Conservation (phyloP, 2,888 invertebrate genomes). For the Tetranychus piercei region DNA sequence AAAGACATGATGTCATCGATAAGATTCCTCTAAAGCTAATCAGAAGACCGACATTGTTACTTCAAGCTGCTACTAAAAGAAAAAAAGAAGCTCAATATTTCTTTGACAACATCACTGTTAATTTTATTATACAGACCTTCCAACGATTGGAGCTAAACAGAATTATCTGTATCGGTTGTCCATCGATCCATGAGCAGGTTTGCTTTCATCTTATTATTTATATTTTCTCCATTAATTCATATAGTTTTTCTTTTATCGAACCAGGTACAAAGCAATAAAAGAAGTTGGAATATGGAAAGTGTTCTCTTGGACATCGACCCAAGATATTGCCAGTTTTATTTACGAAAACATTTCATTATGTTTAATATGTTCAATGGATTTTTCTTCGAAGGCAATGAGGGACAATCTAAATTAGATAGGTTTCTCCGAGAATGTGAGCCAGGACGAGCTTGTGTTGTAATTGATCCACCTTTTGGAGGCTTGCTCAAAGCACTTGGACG, state of each 20-base stretch:
- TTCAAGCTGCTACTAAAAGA: slow-evolving; percentile 50
- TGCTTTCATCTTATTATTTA: not conserved
- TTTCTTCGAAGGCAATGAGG: slow-evolving; percentile 47
- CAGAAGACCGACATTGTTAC: slow-evolving; percentile 34
- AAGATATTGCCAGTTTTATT: slow-evolving; percentile 39
- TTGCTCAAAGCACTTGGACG: slow-evolving; percentile 58
- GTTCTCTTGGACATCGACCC: slow-evolving; percentile 63
- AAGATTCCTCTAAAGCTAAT: not conserved
- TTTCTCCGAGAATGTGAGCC: slow-evolving; percentile 25
- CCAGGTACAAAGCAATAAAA: slow-evolving; percentile 34
- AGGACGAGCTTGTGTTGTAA: slow-evolving; percentile 38
- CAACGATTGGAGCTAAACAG: slow-evolving; percentile 28
- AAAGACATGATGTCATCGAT: not conserved
- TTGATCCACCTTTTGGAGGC: slow-evolving; percentile 79
- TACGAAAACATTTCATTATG: slow-evolving; percentile 45
- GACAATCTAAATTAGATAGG: slow-evolving; percentile 25
- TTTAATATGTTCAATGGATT: slow-evolving; percentile 74
- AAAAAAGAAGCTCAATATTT: slow-evolving; percentile 73
- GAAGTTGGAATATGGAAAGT: slow-evolving; percentile 36
- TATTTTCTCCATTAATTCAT: not conserved
- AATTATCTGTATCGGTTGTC: slow-evolving; percentile 68
- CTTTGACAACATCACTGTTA: slow-evolving; percentile 49
- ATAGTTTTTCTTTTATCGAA: not conserved
- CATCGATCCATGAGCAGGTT: slow-evolving; percentile 50
- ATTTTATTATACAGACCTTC: slow-evolving; percentile 41